Evolutionary conservation across 2,113 vertebrate genomes (phyloP), one percentile per base, ranked within the genome.

Genomic region (Clarias macrocephalus): DNA sequence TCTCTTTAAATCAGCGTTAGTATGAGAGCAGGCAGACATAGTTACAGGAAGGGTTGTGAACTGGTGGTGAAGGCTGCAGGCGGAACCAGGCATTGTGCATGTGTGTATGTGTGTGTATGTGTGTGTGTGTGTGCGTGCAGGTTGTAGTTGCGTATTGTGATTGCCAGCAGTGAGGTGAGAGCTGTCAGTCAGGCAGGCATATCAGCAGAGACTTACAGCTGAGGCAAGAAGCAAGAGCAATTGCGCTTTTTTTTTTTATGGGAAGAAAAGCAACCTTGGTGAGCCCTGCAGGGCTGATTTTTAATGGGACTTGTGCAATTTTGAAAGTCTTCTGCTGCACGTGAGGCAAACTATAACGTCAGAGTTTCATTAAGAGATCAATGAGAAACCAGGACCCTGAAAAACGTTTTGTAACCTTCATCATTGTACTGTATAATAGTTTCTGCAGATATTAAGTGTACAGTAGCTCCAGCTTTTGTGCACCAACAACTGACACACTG

Each of bases 1-100:
- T 91, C 88, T 82, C 87, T 85, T 85, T 83, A 77, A 89, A 90
- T 91, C 84, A 91, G 86, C 76, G 77, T 88, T 86, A 85, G 85
- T 85, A 72, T 18, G 33, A 85, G 18, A 60, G 83, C 25, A 60
- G 30, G 56, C 77, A 66, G 86, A 42, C 65, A 37, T 80, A 79
- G 83, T 86, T 87, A 81, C 52, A 85, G 72, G 84, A 65, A 30
- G 60, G 68, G 66, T 83, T 83, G 81, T 86, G 81, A 68, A 75
- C 72, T 77, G 73, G 80, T 66, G 70, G 25, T 72, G 54, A 60
- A 70, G 37, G 56, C 57, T 63, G 80, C 33, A 82, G 66, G 68
- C 68, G 82, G 57, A 75, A 75, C 10, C n/a, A 75, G 62, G 25
- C 12, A 79, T 15, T 65, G 65, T 82, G 77, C 63, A 30, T 76